Evolutionary conservation across 2,113 vertebrate species (phyloP).

Genomic region (Rhinoptilus africanus): DNA sequence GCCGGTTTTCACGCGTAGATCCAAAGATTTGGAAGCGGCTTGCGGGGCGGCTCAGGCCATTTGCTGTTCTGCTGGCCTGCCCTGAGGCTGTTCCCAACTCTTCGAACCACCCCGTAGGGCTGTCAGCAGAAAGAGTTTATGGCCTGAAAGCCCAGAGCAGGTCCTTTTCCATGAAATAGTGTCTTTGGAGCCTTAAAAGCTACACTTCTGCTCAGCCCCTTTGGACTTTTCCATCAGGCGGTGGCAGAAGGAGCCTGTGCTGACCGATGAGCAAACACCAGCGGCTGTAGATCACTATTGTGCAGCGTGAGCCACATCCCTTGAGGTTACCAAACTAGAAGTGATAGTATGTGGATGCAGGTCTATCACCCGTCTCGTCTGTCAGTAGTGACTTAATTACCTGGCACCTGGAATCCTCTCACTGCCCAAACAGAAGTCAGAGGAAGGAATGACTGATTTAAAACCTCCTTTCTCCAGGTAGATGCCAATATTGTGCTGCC

Average conservation of each 20-base stretch:
- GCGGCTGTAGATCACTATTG: background rate
- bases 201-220: background rate
- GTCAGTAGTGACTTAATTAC: constrained; percentile 23
- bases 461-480: background rate
- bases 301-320: background rate
- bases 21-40: background rate
- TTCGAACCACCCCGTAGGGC: background rate
- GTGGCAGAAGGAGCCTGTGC: background rate
- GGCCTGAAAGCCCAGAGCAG: background rate
- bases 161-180: background rate
- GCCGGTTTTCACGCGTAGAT: background rate
- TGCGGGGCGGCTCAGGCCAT: background rate
- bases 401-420: constrained; percentile 5
- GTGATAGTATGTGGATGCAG: background rate
- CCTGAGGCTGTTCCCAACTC: background rate
- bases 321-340: background rate
- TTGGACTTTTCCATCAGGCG: background rate
- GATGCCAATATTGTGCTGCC: background rate
- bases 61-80: background rate
- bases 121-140: background rate
- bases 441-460: constrained; percentile 47
- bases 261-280: background rate
- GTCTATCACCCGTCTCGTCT: constrained; percentile 46
- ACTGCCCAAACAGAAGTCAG: background rate
- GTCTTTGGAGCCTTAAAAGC: background rate